Percentiles rank a stretch among this genome's conserved stretches.
Evolutionary conservation across 2,113 vertebrate species (phyloP).

Genomic region (Marmota monax): DNA sequence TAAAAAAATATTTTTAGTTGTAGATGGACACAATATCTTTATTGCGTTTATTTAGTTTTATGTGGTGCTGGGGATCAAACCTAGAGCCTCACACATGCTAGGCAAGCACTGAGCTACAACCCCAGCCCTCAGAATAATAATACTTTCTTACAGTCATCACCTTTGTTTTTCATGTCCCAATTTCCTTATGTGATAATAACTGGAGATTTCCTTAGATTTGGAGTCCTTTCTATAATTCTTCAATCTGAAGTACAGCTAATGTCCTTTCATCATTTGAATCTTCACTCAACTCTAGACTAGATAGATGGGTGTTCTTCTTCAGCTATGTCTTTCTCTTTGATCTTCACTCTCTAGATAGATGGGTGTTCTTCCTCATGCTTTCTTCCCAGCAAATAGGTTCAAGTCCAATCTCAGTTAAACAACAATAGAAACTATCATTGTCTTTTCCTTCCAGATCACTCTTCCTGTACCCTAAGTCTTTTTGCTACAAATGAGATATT

Average conservation of each 20-base stretch:
- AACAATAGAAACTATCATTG: not conserved
- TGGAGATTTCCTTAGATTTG: not conserved
- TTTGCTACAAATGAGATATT: not conserved
- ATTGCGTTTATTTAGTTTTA: no score
- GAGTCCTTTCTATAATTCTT: not conserved
- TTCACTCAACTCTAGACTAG: not conserved
- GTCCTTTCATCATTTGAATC: not conserved
- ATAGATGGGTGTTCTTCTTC: not conserved
- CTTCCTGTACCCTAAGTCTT: accelerated
- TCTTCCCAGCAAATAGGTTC: not conserved
- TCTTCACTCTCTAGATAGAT: no score
- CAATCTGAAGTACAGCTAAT: not conserved
- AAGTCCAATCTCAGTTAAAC: not conserved
- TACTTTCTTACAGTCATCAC: not conserved
- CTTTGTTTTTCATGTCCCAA: not conserved
- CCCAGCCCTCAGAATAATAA: not conserved
- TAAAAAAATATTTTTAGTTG: no score
- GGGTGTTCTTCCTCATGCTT: no score
- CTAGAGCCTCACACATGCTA: no score
- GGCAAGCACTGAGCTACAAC: no score
- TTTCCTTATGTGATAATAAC: not conserved
- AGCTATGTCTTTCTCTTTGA: no score
- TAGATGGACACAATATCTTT: no score
- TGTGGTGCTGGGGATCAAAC: no score
- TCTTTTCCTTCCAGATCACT: not conserved